Base-by-base conservation (phyloP, 2,888 invertebrate species). In the Apodemia hepburni region DNA sequence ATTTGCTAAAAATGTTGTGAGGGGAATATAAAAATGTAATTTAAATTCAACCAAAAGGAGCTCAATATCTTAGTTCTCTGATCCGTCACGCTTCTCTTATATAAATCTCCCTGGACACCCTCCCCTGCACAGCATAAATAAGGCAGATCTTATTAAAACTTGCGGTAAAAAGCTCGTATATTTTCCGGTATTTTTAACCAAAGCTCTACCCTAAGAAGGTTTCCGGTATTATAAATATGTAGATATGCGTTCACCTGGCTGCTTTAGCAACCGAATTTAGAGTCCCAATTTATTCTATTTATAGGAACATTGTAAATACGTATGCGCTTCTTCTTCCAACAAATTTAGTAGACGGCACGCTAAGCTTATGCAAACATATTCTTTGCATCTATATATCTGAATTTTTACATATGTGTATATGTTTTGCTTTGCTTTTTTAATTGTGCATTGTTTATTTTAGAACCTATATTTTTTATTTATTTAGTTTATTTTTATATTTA, bases 191-290 rank as follows among this genome's bases (percentile, higher is more conserved):
- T 85, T 87, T 87, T 89, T 84, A 85, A 79, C 76, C 79, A 77
- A 82, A 81, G 78, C 78, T 80, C 83, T 83, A 86, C 86, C 88
- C 85, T 84, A 82, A 85, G 74, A 70, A 72, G 82, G 81, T 80
- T 85, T 84, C 81, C 81, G 81, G 84, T 85, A 84, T 82, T 86
- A 88, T 91, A 91, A 89, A 90, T 90, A 90, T 90, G 87, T 86
- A 90, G 89, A 89, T 89, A 88, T 88, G 81, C 85, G 80, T 81
- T 89, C 88, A 90, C 90, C 89, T 91, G 89, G 83, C 84, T 78
- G 81, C 67, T 68, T 72, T 85, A 83, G 79, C 85, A 78, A 77
- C 87, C 79, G 80, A 88, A 89, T 89, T 89, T 90, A 87, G 81
- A 81, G 75, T 73, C 76, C 79, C 83, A 87, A 90, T 91, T 89